Evolutionary conservation across 2,797 vertebrate species (phyloP).

Genomic region (Platyrinchus mystaceus): DNA sequence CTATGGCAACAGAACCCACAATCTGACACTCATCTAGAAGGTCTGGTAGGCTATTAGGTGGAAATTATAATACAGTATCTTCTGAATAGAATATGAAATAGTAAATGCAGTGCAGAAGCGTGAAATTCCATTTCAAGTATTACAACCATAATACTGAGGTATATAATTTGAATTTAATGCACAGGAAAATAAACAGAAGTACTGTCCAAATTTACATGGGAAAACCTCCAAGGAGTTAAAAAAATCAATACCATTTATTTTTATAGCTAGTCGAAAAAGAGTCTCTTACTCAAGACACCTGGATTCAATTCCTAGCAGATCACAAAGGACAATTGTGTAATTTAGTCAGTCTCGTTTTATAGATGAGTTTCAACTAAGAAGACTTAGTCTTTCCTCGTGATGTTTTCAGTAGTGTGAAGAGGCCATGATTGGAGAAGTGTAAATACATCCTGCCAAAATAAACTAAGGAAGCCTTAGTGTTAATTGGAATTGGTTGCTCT

Average conservation of each 20-base stretch:
- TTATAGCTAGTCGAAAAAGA: not conserved
- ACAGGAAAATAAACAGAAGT: not conserved
- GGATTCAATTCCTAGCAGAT: constrained; percentile 17
- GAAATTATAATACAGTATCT: not conserved
- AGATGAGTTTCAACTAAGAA: not conserved
- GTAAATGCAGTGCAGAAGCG: not conserved
- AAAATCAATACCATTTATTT: not conserved
- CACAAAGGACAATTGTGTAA: constrained; percentile 1
- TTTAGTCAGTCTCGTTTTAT: not conserved
- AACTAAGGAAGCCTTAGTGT: not conserved
- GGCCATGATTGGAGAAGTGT: not conserved
- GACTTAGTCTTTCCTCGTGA: not conserved
- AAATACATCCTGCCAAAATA: constrained; percentile 17
- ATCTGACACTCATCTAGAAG: not conserved
- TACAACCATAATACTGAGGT: not conserved
- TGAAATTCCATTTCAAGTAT: not conserved
- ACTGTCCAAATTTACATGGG: not conserved
- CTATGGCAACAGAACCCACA: not conserved
- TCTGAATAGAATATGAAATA: not conserved
- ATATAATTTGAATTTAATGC: constrained; percentile 4
- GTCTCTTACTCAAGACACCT: not conserved
- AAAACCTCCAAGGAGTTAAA: not conserved
- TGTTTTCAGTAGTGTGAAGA: constrained; percentile 37
- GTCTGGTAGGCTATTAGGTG: not conserved
- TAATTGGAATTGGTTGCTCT: not conserved